These are phyloP conservation scores for Corvus moneduloides DNA, from an alignment of 2,113 vertebrate species.

Conservation along the genomic window DNA sequence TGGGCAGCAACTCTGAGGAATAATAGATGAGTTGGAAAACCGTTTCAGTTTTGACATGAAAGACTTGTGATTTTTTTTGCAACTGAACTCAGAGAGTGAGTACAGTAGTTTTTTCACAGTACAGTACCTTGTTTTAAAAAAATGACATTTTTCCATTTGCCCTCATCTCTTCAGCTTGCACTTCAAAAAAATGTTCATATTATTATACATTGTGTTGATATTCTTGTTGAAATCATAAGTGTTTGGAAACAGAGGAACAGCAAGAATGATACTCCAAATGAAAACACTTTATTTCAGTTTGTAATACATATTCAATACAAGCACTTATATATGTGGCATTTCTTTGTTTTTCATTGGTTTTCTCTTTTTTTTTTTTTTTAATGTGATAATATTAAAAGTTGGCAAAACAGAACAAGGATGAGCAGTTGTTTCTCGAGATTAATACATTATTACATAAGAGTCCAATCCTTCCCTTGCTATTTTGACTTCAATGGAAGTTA, in stretches of 20 bases:
- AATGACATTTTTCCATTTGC: neutral
- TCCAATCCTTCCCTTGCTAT: neutral
- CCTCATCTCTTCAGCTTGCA: neutral
- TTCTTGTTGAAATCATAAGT: neutral
- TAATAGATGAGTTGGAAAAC: slow-evolving; percentile 23
- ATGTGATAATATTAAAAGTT: neutral
- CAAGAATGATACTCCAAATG: slow-evolving; percentile 20
- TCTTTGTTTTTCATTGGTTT: neutral
- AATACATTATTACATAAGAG: neutral
- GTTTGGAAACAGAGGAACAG: slow-evolving; percentile 43
- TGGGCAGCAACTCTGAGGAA: slow-evolving; percentile 23
- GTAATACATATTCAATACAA: slow-evolving; percentile 15
- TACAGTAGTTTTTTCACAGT: slow-evolving; percentile 11
- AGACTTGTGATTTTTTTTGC: slow-evolving; percentile 26
- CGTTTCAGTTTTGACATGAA: slow-evolving; percentile 25
- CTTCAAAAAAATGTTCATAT: neutral
- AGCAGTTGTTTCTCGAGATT: neutral
- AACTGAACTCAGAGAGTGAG: neutral
- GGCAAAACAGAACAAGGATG: neutral
- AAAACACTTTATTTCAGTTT: slow-evolving; percentile 40
- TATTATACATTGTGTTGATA: slow-evolving; percentile 1
- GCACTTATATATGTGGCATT: neutral
- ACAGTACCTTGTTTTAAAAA: neutral
- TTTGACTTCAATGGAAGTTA: neutral
- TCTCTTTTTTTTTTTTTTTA: neutral